phyloP scores from a whole-genome alignment of 2,113 vertebrate species.

The Tamias sibiricus region DNA sequence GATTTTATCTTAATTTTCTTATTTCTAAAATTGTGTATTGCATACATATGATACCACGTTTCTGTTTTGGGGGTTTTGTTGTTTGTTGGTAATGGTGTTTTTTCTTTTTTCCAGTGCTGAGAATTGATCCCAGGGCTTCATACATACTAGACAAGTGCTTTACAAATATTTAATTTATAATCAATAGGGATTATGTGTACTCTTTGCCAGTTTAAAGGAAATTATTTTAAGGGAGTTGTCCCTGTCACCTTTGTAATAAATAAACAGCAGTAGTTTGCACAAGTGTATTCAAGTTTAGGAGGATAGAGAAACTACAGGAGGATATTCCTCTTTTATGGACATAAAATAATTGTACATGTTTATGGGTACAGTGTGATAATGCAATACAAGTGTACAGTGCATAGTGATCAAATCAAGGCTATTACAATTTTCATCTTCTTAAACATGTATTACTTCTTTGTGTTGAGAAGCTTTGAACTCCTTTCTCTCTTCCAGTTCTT shows the following conservation, averaged over 20 bases:
- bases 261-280: neutral
- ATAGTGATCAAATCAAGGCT: neutral
- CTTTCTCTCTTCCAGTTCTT: neutral
- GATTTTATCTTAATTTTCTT: neutral
- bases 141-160: too few relatives aligned
- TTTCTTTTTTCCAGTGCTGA: neutral
- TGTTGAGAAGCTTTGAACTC: neutral
- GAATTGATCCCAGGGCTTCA: neutral
- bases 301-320: neutral
- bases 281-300: neutral
- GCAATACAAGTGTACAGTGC: neutral
- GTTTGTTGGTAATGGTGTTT: too few relatives aligned
- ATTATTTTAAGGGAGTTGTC: neutral
- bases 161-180: neutral
- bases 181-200: neutral
- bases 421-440: neutral
- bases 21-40: neutral
- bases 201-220: neutral
- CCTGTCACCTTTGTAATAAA: neutral
- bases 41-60: neutral
- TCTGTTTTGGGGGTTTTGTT: too few relatives aligned
- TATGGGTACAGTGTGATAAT: neutral
- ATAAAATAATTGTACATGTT: neutral
- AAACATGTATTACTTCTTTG: neutral
- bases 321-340: neutral